phyloP scores from a whole-genome alignment of 2,113 vertebrate species.

The Hirundichthys speculiger region DNA sequence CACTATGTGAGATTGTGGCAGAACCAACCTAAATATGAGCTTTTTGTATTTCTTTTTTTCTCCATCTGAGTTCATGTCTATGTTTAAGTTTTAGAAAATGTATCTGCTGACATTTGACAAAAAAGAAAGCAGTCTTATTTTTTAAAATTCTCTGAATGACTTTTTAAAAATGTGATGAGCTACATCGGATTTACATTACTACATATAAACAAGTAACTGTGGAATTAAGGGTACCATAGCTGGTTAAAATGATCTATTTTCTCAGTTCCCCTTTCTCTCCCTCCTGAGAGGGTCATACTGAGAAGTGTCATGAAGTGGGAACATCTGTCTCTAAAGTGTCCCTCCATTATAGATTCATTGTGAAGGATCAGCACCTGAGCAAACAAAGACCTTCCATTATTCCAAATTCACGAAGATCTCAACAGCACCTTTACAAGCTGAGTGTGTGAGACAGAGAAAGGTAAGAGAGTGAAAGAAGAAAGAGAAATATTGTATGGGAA shows the following conservation, averaged over 20 bases:
- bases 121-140: no score
- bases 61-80: no score
- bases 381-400: constrained; percentile 80
- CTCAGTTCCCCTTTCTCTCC: constrained; percentile 39
- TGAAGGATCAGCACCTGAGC: constrained; percentile 75
- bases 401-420: constrained; percentile 62
- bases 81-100: no score
- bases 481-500: constrained; percentile 53
- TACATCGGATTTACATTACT: constrained; percentile 30
- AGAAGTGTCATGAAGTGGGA: constrained; percentile 74
- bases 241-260: constrained; percentile 21
- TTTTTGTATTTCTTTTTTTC: constrained; percentile 4
- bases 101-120: no score
- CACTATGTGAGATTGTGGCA: constrained; percentile 45
- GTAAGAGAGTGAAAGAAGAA: constrained; percentile 39
- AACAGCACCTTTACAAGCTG: constrained; percentile 45
- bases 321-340: constrained; percentile 80
- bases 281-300: constrained; percentile 66
- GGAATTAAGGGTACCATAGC: neutral
- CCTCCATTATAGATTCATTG: constrained; percentile 73
- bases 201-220: constrained; percentile 38
- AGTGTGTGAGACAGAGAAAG: constrained; percentile 37
- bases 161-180: constrained; percentile 4
- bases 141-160: neutral
- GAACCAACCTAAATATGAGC: constrained; percentile 16